Conservation (phyloP, 2,797 vertebrate genomes). For the Karalla daura region DNA sequence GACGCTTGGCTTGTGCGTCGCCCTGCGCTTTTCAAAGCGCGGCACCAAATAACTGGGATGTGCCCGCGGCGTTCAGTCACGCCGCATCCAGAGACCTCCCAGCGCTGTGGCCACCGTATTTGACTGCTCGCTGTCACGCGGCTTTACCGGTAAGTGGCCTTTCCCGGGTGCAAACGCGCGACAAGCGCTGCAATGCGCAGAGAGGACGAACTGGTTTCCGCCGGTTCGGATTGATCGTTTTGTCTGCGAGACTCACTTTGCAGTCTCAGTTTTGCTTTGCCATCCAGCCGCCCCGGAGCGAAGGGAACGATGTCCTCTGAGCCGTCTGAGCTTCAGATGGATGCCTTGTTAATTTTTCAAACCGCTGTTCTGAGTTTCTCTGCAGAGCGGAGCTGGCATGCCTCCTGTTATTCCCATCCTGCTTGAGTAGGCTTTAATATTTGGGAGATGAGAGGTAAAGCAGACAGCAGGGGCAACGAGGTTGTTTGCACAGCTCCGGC, state of each 20-base stretch:
- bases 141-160: constrained; percentile 16
- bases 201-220: too few species aligned
- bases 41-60: not conserved
- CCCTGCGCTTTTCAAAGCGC: not conserved
- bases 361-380: constrained; percentile 4
- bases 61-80: too few species aligned
- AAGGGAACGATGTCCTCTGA: not conserved
- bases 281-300: too few species aligned
- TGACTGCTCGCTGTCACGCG: not conserved
- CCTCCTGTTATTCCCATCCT: constrained; percentile 18
- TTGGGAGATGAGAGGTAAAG: not conserved
- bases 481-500: constrained; percentile 17
- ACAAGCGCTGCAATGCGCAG: too few species aligned
- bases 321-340: not conserved
- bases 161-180: not conserved
- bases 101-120: not conserved
- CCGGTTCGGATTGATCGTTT: constrained; percentile 9
- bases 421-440: constrained; percentile 25
- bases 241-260: not conserved
- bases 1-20: too few species aligned
- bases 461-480: not conserved
- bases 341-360: not conserved
- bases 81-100: too few species aligned
- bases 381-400: not conserved
- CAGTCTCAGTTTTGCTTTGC: not conserved